These are phyloP conservation scores for Discoglossus pictus DNA, from an alignment of 2,797 vertebrate genomes.

Conservation along the genomic window DNA sequence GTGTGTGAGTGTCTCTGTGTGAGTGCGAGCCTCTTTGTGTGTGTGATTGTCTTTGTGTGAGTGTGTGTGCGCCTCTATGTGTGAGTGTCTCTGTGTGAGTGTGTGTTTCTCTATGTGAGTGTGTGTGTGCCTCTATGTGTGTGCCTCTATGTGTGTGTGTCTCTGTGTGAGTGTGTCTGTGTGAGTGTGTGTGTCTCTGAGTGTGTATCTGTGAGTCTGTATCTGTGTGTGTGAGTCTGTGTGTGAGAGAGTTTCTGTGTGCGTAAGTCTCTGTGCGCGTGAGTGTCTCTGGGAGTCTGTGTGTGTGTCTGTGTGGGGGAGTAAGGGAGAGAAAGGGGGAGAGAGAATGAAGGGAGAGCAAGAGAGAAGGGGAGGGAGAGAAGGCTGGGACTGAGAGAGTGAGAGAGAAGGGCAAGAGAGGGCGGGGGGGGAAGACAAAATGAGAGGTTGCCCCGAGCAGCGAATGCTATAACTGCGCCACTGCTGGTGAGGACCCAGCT, in stretches of 20 bases:
- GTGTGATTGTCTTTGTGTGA: not conserved
- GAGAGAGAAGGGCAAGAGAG: no score
- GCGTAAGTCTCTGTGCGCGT: not conserved
- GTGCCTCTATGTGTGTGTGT: not conserved
- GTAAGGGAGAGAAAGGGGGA: no score
- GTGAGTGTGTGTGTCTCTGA: not conserved
- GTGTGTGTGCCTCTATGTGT: not conserved
- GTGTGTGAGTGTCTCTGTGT: not conserved
- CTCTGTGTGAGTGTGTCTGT: not conserved
- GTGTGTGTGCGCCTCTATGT: not conserved
- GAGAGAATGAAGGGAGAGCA: no score
- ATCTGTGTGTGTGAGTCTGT: not conserved
- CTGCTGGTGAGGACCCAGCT: no score
- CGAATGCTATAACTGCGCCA: no score
- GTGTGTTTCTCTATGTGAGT: not conserved
- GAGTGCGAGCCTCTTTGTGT: not conserved
- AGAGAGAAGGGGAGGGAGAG: no score
- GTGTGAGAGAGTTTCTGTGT: no score
- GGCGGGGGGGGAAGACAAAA: no score
- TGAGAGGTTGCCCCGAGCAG: no score
- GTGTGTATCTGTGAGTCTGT: not conserved
- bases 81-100: not conserved
- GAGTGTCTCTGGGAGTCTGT: not conserved
- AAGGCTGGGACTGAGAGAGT: no score
- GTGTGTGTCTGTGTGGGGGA: conserved; percentile 2